phyloP scores from a whole-genome alignment of 2,888 invertebrate genomes.

The Pristionchus exspectatus region DNA sequence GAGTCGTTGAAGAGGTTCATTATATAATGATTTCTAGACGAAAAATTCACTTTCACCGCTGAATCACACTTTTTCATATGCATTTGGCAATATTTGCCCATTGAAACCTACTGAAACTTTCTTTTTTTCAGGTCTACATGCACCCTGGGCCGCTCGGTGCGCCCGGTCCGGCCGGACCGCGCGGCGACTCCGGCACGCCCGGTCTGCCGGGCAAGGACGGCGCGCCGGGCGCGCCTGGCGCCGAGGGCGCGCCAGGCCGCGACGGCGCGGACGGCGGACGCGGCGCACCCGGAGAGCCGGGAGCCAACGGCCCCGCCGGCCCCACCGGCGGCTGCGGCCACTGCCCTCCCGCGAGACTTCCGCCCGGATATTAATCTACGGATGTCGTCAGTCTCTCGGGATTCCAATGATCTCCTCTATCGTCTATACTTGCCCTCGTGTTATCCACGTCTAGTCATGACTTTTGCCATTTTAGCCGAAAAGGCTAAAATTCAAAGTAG shows the following conservation, averaged over 20 bases:
- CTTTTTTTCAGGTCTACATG: slow-evolving; percentile 42
- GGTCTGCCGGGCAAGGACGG: slow-evolving; percentile 39
- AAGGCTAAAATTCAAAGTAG: background rate
- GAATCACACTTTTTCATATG: too few relatives aligned
- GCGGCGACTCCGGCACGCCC: slow-evolving; percentile 49
- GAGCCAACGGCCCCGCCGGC: slow-evolving; percentile 15
- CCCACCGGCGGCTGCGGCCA: slow-evolving; percentile 49
- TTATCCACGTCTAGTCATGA: slow-evolving; percentile 32
- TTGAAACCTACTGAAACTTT: background rate
- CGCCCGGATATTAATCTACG: slow-evolving; percentile 51
- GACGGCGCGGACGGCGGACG: slow-evolving; percentile 63
- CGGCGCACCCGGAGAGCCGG: background rate
- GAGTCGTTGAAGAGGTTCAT: slow-evolving; percentile 49
- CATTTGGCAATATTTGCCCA: background rate
- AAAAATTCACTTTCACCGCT: too few relatives aligned
- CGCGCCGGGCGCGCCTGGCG: slow-evolving; percentile 29
- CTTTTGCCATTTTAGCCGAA: background rate
- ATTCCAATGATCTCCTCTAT: slow-evolving; percentile 25
- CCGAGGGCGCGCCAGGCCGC: slow-evolving; percentile 9
- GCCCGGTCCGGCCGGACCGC: slow-evolving; percentile 51
- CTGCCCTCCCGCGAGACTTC: slow-evolving; percentile 33
- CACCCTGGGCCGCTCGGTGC: slow-evolving; percentile 55
- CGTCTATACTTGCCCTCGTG: background rate
- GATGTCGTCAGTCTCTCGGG: background rate
- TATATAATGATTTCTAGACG: too few relatives aligned